Percentiles rank a stretch among this genome's conserved stretches.
These are phyloP conservation scores for Thripadectes ignobilis DNA, from an alignment of 2,797 vertebrate genomes.

Conservation along the genomic window DNA sequence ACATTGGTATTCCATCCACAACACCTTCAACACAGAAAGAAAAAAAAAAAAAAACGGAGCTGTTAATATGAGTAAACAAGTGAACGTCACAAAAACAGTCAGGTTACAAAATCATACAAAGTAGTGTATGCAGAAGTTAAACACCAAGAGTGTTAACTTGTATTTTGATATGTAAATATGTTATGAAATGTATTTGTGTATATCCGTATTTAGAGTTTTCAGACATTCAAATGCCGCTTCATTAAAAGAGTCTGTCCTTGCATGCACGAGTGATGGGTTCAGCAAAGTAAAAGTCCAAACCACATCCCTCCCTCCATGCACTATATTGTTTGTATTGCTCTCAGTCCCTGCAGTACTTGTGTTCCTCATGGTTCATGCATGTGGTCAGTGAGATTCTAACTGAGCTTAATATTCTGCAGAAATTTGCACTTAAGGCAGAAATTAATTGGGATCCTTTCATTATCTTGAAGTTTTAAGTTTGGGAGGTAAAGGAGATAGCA, in stretches of 20 bases:
- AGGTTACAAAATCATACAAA: background rate
- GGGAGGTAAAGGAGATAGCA: background rate
- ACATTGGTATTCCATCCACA: background rate
- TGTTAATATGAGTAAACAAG: background rate
- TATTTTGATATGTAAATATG: background rate
- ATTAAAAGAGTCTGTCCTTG: background rate
- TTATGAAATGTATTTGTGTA: background rate
- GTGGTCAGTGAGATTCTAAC: accelerated
- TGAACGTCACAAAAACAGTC: background rate
- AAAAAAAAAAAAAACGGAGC: accelerated
- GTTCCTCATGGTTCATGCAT: accelerated
- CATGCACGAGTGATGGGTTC: background rate
- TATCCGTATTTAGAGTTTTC: background rate
- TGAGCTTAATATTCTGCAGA: background rate
- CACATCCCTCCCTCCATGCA: background rate
- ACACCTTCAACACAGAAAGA: background rate
- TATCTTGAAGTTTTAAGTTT: background rate
- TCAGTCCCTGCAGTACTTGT: accelerated
- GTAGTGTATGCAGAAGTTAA: background rate
- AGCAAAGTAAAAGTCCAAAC: background rate
- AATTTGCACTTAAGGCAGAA: background rate
- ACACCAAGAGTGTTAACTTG: background rate
- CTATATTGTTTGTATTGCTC: background rate
- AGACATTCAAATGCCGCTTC: background rate
- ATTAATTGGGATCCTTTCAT: background rate